phyloP scores from a whole-genome alignment of 2,113 vertebrate species.

The Crotalus tigris region DNA sequence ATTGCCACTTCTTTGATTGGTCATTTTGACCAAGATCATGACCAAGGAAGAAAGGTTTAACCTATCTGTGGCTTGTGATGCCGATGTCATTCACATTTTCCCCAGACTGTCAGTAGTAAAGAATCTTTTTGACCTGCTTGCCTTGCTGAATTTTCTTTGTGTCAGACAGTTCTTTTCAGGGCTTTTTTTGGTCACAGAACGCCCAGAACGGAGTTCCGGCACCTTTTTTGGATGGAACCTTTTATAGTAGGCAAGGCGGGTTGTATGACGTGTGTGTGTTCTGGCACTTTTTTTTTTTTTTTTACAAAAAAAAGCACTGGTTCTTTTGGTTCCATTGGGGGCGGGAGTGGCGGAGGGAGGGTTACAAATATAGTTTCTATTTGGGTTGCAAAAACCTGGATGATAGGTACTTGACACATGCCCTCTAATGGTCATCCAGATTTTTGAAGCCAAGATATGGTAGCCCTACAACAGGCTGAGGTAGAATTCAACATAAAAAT shows the following conservation, averaged over 20 bases:
- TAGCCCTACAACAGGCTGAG: neutral
- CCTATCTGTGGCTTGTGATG: neutral
- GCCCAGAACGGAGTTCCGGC: too few relatives aligned
- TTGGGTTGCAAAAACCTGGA: neutral
- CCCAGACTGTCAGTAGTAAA: neutral
- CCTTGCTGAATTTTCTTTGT: neutral
- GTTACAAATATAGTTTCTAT: neutral
- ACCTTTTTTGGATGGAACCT: too few relatives aligned
- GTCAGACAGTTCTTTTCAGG: neutral
- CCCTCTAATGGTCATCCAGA: neutral
- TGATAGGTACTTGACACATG: neutral
- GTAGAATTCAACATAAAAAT: neutral
- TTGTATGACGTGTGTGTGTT: too few relatives aligned
- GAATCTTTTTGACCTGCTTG: neutral
- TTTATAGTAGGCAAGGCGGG: too few relatives aligned
- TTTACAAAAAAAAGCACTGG: neutral
- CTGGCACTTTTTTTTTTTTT: too few relatives aligned
- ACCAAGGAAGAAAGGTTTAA: neutral
- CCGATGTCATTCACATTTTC: neutral
- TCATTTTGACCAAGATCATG: neutral
- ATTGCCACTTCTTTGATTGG: neutral
- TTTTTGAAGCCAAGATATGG: neutral
- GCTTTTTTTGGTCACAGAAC: too few relatives aligned
- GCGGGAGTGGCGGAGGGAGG: too few relatives aligned
- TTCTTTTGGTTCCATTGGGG: neutral